phyloP scores from a whole-genome alignment of 2,113 vertebrate species.

The Rhabdomys dilectus region DNA sequence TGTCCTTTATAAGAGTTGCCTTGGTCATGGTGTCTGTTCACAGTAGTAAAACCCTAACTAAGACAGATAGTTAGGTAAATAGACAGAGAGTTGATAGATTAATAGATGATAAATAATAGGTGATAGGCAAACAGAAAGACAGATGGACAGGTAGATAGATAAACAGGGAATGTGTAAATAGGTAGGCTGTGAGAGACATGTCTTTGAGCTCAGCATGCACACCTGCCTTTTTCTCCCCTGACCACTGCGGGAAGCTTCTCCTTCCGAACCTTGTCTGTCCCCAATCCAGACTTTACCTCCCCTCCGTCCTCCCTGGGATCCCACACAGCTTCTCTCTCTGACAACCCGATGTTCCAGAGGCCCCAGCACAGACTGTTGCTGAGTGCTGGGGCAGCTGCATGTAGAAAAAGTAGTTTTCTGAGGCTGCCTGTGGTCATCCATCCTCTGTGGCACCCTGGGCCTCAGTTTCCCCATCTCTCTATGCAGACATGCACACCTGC shows the following conservation, averaged over 20 bases:
- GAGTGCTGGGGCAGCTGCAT: background rate
- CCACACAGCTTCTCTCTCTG: background rate
- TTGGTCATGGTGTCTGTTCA: too few species aligned
- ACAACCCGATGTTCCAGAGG: background rate
- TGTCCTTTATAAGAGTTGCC: too few species aligned
- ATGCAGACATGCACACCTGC: background rate
- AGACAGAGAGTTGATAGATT: too few species aligned
- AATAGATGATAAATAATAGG: background rate
- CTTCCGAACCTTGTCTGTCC: background rate
- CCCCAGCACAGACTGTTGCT: background rate
- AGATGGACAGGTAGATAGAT: background rate
- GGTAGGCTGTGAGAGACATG: background rate
- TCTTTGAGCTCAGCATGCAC: background rate
- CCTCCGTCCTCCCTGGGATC: too few species aligned
- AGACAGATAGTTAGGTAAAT: too few species aligned
- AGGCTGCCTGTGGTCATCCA: accelerated
- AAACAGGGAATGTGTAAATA: background rate
- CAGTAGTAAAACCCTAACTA: too few species aligned
- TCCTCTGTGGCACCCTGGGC: background rate
- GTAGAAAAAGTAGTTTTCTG: background rate
- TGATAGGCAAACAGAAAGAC: background rate
- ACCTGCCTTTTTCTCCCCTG: background rate
- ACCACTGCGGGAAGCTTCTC: too few species aligned
- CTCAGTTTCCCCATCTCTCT: conserved; percentile 41
- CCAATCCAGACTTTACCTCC: background rate